A percentile compares a stretch with the other conserved stretches of the same genome.
These are phyloP conservation scores for Bhutanitis thaidina DNA, from an alignment of 2,888 invertebrate species.

Conservation along the genomic window DNA sequence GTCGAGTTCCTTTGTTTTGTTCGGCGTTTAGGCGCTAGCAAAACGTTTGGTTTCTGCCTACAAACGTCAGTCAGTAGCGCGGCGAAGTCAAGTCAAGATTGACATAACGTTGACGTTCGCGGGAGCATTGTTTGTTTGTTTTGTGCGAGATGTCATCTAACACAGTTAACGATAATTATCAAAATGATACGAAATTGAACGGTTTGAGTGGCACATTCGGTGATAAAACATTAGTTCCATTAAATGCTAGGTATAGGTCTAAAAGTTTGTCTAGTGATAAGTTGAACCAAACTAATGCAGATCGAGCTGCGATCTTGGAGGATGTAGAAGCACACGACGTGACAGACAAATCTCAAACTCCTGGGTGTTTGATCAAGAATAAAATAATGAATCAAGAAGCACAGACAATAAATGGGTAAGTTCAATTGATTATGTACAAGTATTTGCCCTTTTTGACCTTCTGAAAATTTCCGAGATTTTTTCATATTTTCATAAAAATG, in stretches of 20 bases:
- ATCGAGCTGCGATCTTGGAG: conserved; percentile 68
- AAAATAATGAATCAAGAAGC: conserved; percentile 50
- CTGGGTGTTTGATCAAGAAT: conserved; percentile 61
- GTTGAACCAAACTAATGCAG: conserved; percentile 66
- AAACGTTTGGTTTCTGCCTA: conserved; percentile 52
- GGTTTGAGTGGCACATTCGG: conserved; percentile 57
- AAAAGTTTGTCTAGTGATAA: conserved; percentile 76
- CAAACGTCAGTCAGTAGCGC: conserved; percentile 63
- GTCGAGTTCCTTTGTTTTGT: conserved; percentile 59
- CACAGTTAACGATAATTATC: conserved; percentile 61
- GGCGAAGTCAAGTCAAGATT: conserved; percentile 44
- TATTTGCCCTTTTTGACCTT: not conserved
- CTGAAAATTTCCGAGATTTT: not conserved
- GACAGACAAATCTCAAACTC: conserved; percentile 63
- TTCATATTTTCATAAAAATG: not conserved
- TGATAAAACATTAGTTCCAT: conserved; percentile 61
- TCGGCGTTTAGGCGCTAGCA: conserved; percentile 36
- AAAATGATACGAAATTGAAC: conserved; percentile 61
- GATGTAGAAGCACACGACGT: conserved; percentile 67
- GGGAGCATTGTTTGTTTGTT: conserved; percentile 33
- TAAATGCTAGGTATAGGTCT: conserved; percentile 62
- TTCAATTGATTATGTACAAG: conserved; percentile 17
- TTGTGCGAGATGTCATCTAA: conserved; percentile 66
- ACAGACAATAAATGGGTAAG: conserved; percentile 51
- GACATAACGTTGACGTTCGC: conserved; percentile 43